These are phyloP conservation scores for Pseudorhiza aurosa DNA, from an alignment of 30 jellyfish, hydroid and myxozoan genomes.

Conservation along the genomic window DNA sequence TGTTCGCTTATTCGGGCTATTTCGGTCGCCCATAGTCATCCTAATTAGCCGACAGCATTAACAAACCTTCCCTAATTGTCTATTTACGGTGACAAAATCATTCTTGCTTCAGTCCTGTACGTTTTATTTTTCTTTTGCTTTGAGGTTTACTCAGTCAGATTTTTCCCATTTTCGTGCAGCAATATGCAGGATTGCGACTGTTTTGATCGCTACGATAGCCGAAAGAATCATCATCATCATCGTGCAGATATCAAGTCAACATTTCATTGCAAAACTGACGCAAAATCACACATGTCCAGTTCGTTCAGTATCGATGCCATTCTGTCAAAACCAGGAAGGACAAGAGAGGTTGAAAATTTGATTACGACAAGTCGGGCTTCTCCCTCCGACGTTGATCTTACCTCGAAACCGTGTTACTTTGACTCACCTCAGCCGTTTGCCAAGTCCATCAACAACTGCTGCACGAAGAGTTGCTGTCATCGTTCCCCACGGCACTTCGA, in stretches of 20 bases:
- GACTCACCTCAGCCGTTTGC: conserved; percentile 13
- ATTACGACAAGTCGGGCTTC: not conserved
- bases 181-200: conserved; percentile 45
- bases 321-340: conserved; percentile 33
- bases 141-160: not conserved
- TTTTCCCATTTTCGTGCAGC: not conserved
- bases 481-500: conserved; percentile 29
- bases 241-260: conserved; percentile 9
- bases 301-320: conserved; percentile 63
- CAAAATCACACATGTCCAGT: not conserved
- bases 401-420: not conserved
- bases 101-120: not conserved
- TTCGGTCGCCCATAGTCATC: too few species aligned
- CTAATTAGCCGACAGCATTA: too few species aligned
- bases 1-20: too few species aligned
- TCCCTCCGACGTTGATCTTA: not conserved
- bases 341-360: not conserved
- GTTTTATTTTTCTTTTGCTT: not conserved
- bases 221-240: not conserved
- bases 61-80: too few species aligned
- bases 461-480: conserved; percentile 16
- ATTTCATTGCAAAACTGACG: not conserved
- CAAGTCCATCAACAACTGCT: not conserved
- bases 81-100: too few species aligned
- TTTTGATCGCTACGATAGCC: conserved; percentile 21